phyloP scores from a whole-genome alignment of 2,888 invertebrate genomes.

The Prenolepis imparis region DNA sequence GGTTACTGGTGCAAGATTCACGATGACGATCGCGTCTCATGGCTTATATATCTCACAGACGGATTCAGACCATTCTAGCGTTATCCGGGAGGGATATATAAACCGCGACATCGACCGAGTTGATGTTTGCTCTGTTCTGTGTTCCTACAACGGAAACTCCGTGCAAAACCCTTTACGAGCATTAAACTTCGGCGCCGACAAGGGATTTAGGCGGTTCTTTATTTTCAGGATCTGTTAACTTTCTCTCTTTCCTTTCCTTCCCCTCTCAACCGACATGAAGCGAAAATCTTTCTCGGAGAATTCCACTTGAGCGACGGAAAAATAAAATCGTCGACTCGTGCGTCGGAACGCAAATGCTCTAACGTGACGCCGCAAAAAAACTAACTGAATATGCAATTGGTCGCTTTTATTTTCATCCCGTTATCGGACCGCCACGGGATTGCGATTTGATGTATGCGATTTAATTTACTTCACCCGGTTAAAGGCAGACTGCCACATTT shows the following conservation, averaged over 20 bases:
- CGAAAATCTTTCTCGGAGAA: slow-evolving; percentile 1
- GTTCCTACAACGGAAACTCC: slow-evolving; percentile 10
- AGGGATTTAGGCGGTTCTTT: slow-evolving; percentile 47
- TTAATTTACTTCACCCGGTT: slow-evolving; percentile 1
- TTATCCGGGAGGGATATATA: slow-evolving; percentile 31
- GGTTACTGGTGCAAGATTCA: slow-evolving; percentile 63
- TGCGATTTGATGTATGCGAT: slow-evolving; percentile 20
- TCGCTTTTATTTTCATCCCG: slow-evolving; percentile 34
- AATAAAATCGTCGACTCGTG: slow-evolving; percentile 24
- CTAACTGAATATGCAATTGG: slow-evolving; percentile 38
- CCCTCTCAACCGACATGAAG: neutral
- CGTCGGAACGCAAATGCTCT: slow-evolving; percentile 11
- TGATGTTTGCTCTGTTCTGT: slow-evolving; percentile 30
- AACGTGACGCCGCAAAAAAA: slow-evolving; percentile 37
- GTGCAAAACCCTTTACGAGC: slow-evolving; percentile 33
- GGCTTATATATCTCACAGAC: slow-evolving; percentile 43
- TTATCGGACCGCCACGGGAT: neutral
- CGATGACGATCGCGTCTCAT: slow-evolving; percentile 56
- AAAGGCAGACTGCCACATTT: neutral
- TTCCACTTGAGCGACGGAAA: neutral
- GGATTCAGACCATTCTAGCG: slow-evolving; percentile 6
- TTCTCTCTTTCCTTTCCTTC: neutral
- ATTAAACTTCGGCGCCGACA: slow-evolving; percentile 40
- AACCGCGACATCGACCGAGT: slow-evolving; percentile 25
- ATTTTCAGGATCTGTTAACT: slow-evolving; percentile 44